A percentile compares a stretch with the other conserved stretches of the same genome.
Conservation (phyloP, 1,140 invertebrate genomes). For the Elysia chlorotica region DNA sequence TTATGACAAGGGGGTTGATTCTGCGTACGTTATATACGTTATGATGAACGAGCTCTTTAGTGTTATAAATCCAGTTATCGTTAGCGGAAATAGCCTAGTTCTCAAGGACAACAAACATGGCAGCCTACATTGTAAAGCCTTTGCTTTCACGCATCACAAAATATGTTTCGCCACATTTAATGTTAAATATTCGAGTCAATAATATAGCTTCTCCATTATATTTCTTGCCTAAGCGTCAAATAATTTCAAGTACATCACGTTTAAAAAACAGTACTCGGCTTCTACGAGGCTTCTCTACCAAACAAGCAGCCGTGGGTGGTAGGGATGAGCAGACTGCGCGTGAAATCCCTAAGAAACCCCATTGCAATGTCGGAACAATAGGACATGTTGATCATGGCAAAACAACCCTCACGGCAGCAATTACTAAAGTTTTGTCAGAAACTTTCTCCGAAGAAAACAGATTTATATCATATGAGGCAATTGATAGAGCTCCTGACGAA, state of each 20-base stretch:
- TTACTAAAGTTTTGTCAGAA: conserved; percentile 69
- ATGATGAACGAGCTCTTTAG: too few relatives aligned
- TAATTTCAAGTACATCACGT: background rate
- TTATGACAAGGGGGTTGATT: too few relatives aligned
- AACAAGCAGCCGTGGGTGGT: too few relatives aligned
- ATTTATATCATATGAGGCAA: conserved; percentile 86
- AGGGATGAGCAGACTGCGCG: background rate
- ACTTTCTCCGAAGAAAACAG: conserved; percentile 64
- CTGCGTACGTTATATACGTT: too few relatives aligned
- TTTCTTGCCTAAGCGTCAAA: background rate
- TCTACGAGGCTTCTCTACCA: too few relatives aligned
- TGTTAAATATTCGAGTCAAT: background rate
- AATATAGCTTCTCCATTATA: background rate
- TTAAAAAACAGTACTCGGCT: background rate
- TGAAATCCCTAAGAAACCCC: conserved; percentile 72
- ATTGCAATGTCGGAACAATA: conserved; percentile 97
- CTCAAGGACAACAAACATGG: conserved; percentile 12
- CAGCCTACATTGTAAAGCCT: background rate
- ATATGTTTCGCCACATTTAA: background rate
- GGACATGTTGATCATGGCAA: conserved; percentile 99
- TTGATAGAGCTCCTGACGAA: conserved; percentile 94
- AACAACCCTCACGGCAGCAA: conserved; percentile 95
- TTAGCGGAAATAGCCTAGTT: too few relatives aligned
- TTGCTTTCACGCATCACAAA: background rate
- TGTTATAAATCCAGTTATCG: too few relatives aligned